Percentiles rank a stretch among this genome's conserved stretches.
Conservation (phyloP, 2,888 invertebrate genomes). For the Autographa pulchrina region DNA sequence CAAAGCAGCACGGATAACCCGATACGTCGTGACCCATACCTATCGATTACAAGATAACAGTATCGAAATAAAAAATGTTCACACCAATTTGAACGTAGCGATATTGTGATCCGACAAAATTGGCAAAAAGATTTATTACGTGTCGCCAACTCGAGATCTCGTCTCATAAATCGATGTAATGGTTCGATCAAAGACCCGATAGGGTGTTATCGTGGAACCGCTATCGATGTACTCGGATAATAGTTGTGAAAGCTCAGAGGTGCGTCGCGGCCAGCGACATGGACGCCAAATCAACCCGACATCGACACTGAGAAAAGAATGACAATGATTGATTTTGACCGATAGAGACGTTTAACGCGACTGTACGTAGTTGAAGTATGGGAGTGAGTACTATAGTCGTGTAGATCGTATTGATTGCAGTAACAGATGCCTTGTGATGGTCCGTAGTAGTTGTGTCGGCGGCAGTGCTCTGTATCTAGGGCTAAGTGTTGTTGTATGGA, state of each 20-base stretch:
- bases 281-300: constrained; percentile 62
- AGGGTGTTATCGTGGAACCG: constrained; percentile 71
- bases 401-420: constrained; percentile 60
- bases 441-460: constrained; percentile 15
- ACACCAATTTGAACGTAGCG: constrained; percentile 59
- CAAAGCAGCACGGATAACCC: constrained; percentile 59
- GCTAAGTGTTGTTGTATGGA: constrained; percentile 66
- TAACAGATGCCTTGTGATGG: constrained; percentile 60
- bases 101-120: constrained; percentile 70
- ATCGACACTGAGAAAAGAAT: constrained; percentile 65
- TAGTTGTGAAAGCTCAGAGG: constrained; percentile 77
- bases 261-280: constrained; percentile 55
- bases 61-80: constrained; percentile 64
- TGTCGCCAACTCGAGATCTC: constrained; percentile 74
- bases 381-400: constrained; percentile 49
- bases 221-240: constrained; percentile 71
- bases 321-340: constrained; percentile 72
- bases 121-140: constrained; percentile 76
- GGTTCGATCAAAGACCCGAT: constrained; percentile 74
- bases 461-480: constrained; percentile 57
- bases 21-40: constrained; percentile 59
- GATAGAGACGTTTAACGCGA: constrained; percentile 59
- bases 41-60: constrained; percentile 69
- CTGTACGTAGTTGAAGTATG: constrained; percentile 41
- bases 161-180: constrained; percentile 82